Conservation (phyloP, 2,888 invertebrate genomes). For the Pollenia angustigena region DNA sequence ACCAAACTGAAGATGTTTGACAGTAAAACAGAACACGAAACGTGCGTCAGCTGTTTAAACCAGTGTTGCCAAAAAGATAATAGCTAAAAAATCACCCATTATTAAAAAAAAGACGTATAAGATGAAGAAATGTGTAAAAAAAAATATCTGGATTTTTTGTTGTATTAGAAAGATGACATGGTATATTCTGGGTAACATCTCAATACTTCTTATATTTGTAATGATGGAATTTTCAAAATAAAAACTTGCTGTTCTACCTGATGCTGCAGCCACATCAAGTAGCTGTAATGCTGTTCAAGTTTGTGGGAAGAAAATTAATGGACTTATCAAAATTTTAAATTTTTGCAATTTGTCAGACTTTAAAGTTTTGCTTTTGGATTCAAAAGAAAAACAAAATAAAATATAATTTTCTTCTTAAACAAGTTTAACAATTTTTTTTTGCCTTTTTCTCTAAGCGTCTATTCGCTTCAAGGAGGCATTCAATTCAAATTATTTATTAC, state of each 20-base stretch:
- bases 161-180: constrained; percentile 60
- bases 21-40: too few species aligned
- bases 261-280: constrained; percentile 8
- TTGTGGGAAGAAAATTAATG: constrained; percentile 69
- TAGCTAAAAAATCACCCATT: too few species aligned
- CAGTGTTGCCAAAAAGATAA: too few species aligned
- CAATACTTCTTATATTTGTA: constrained; percentile 36
- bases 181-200: constrained; percentile 46
- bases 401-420: constrained; percentile 49
- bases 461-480: background rate
- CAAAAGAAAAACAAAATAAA: background rate
- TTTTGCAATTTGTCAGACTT: constrained; percentile 71
- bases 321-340: constrained; percentile 70
- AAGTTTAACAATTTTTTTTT: constrained; percentile 35
- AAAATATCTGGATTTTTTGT: constrained; percentile 42
- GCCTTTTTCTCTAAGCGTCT: background rate
- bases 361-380: constrained; percentile 53
- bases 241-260: constrained; percentile 5
- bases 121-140: constrained; percentile 32
- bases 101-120: constrained; percentile 7
- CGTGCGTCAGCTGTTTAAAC: too few species aligned
- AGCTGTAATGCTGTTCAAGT: constrained; percentile 9
- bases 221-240: constrained; percentile 28
- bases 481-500: background rate
- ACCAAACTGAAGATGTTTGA: too few species aligned